phyloP scores from a whole-genome alignment of 2,888 invertebrate species.

The Aporophyla lueneburgensis region DNA sequence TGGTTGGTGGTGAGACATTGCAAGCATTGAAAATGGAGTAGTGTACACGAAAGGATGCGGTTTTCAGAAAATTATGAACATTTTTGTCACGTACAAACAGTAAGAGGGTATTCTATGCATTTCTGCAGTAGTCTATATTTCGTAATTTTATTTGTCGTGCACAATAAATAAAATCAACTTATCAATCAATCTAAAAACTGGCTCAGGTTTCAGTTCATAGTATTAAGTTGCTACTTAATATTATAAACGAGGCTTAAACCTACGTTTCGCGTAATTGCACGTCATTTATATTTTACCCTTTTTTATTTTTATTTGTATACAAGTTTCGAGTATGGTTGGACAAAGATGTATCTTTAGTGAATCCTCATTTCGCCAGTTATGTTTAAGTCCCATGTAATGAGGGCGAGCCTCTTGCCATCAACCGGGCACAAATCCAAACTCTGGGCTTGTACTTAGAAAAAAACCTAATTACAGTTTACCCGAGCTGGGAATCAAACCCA shows the following conservation, averaged over 20 bases:
- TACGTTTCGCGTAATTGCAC: background rate
- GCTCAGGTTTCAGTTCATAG: too few relatives aligned
- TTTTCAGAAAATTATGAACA: conserved; percentile 32
- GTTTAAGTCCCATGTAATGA: too few relatives aligned
- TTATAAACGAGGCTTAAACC: background rate
- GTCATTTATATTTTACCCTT: background rate
- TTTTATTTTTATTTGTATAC: too few relatives aligned
- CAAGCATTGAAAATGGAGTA: conserved; percentile 29
- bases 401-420: too few relatives aligned
- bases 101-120: conserved; percentile 14
- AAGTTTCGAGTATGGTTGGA: too few relatives aligned
- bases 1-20: conserved; percentile 21
- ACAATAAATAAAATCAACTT: background rate
- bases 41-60: conserved; percentile 2
- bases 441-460: too few relatives aligned
- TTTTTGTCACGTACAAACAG: conserved; percentile 29
- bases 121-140: conserved; percentile 21
- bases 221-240: background rate
- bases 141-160: conserved; percentile 6
- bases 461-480: too few relatives aligned
- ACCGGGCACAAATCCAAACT: too few relatives aligned
- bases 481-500: too few relatives aligned
- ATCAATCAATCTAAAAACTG: too few relatives aligned
- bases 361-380: too few relatives aligned
- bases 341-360: too few relatives aligned